A percentile compares a stretch with the other conserved stretches of the same genome.
These are phyloP conservation scores for Lycodopsis pacificus DNA, from an alignment of 2,797 vertebrate genomes.

Conservation along the genomic window DNA sequence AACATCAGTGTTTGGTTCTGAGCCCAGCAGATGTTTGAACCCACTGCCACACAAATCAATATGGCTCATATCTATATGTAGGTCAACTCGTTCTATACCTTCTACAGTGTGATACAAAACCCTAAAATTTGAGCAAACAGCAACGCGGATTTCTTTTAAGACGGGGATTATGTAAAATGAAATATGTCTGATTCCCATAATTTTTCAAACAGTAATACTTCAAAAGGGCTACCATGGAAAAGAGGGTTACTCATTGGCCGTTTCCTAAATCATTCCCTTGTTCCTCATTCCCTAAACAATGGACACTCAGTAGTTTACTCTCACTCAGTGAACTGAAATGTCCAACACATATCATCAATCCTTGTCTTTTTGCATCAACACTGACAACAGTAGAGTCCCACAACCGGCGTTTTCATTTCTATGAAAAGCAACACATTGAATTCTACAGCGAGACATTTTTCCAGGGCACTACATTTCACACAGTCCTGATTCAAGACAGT, in stretches of 20 bases:
- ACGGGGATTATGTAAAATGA: not conserved
- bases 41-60: not conserved
- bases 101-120: no score
- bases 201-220: not conserved
- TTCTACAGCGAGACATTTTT: not conserved
- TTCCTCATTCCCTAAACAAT: not conserved
- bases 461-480: not conserved
- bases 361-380: no score
- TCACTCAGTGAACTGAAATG: not conserved
- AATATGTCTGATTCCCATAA: not conserved
- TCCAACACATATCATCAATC: not conserved
- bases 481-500: not conserved
- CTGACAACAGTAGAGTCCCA: no score
- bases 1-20: not conserved
- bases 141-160: not conserved
- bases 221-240: not conserved
- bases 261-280: not conserved
- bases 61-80: not conserved
- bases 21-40: constrained; percentile 20
- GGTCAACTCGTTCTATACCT: not conserved
- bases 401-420: no score
- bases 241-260: not conserved
- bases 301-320: not conserved
- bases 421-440: not conserved
- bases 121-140: no score